Percentiles rank a stretch among this genome's conserved stretches.
These are phyloP conservation scores for Myrmecobius fasciatus DNA, from an alignment of 2,113 vertebrate species.

Conservation along the genomic window DNA sequence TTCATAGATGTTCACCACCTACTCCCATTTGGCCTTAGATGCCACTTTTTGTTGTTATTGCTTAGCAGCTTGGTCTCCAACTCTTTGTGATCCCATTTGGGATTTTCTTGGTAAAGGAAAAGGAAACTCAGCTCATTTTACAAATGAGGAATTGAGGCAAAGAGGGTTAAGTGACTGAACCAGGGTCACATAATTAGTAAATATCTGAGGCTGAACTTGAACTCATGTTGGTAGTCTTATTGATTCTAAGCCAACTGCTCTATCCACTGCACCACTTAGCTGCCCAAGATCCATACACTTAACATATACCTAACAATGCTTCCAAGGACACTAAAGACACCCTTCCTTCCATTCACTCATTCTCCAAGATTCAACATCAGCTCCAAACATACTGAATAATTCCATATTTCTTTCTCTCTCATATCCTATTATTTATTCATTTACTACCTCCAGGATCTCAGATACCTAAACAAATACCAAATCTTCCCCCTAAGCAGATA, in stretches of 20 bases:
- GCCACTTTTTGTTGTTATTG: not conserved
- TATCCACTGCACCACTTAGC: not conserved
- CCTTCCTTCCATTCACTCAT: not conserved
- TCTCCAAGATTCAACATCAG: not conserved
- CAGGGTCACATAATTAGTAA: not conserved
- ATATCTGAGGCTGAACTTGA: not conserved
- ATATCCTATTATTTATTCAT: not conserved
- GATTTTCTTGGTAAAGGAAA: not conserved
- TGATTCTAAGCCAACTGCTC: not conserved
- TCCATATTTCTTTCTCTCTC: not conserved
- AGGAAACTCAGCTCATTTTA: not conserved
- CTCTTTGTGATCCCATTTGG: not conserved
- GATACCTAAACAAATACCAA: not conserved
- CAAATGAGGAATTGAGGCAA: not conserved
- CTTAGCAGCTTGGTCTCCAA: not conserved
- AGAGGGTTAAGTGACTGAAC: not conserved
- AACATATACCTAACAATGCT: not conserved
- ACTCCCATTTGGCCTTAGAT: not conserved
- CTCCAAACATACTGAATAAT: not conserved
- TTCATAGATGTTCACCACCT: not conserved
- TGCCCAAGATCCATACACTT: not conserved
- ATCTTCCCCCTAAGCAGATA: not conserved
- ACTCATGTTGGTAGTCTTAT: not conserved
- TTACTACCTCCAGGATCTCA: not conserved
- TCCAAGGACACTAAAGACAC: not conserved